Conservation (phyloP, 2,888 invertebrate genomes). For the Vanessa cardui region DNA sequence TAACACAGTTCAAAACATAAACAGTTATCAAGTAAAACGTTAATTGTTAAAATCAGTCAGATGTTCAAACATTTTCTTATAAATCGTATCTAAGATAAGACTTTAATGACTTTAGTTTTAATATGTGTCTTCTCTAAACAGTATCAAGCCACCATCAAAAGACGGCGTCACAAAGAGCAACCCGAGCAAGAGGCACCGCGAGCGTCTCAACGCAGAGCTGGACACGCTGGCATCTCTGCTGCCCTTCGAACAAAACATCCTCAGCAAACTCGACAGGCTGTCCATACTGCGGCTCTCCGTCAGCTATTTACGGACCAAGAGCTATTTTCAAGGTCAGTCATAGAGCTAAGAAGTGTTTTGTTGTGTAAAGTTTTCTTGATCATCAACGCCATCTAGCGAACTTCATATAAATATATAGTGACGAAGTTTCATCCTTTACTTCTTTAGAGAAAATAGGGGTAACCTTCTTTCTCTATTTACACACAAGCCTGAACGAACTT, state of each 20-base stretch:
- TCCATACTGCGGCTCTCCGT: slow-evolving; percentile 98
- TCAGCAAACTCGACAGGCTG: slow-evolving; percentile 98
- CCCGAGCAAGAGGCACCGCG: slow-evolving; percentile 98
- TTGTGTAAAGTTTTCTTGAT: background rate
- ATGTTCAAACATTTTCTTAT: too few species aligned
- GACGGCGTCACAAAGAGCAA: slow-evolving; percentile 98
- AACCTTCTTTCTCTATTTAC: too few species aligned
- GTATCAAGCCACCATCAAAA: slow-evolving; percentile 96
- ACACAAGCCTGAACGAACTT: too few species aligned
- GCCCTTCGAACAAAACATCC: slow-evolving; percentile 98
- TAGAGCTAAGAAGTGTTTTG: background rate
- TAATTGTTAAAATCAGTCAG: too few species aligned
- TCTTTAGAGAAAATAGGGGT: too few species aligned
- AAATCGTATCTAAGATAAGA: too few species aligned
- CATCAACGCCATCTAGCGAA: background rate
- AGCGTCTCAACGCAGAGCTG: slow-evolving; percentile 98
- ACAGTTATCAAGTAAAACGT: too few species aligned
- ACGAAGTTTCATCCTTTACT: too few species aligned
- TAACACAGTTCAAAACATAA: too few species aligned
- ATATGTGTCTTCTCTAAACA: slow-evolving; percentile 72
- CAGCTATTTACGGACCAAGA: slow-evolving; percentile 99
- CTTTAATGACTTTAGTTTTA: background rate
- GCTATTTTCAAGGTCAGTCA: slow-evolving; percentile 98
- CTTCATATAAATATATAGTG: background rate
- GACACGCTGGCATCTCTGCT: slow-evolving; percentile 97